Evolutionary conservation across 2,888 invertebrate genomes (phyloP).

Genomic region (Phalangium opilio): DNA sequence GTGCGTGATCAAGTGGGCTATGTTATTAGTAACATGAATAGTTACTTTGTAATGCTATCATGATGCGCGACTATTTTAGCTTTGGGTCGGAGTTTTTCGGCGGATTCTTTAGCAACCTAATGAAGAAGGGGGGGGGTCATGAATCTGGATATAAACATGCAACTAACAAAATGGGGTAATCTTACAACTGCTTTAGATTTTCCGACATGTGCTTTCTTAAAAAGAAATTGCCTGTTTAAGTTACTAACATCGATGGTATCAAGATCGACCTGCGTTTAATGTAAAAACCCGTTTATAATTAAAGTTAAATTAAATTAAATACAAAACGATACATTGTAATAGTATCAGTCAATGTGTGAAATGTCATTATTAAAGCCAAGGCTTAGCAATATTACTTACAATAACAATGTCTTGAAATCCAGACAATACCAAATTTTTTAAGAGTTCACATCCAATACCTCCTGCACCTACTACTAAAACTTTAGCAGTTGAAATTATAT

Average conservation of each 20-base stretch:
- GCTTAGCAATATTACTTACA: conserved; percentile 43
- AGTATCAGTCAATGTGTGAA: conserved; percentile 30
- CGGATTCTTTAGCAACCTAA: conserved; percentile 77
- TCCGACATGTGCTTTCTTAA: conserved; percentile 94
- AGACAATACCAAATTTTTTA: conserved; percentile 89
- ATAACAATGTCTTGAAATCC: conserved; percentile 88
- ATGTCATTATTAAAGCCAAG: no score
- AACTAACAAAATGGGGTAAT: no score
- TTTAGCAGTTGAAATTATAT: neutral
- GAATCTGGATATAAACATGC: no score
- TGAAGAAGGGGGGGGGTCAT: no score
- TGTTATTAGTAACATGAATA: conserved; percentile 26
- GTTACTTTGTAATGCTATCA: conserved; percentile 77
- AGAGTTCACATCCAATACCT: conserved; percentile 95
- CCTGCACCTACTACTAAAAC: conserved; percentile 80
- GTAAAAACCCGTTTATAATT: conserved; percentile 31
- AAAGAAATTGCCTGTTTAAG: conserved; percentile 95
- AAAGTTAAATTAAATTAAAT: neutral
- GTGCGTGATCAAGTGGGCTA: no score
- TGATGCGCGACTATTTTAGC: conserved; percentile 77
- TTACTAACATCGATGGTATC: conserved; percentile 99
- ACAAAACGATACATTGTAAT: conserved; percentile 23
- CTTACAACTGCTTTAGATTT: conserved; percentile 66
- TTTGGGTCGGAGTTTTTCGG: conserved; percentile 70
- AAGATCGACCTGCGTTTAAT: conserved; percentile 99